Evolutionary conservation across 2,888 invertebrate genomes (phyloP).

Genomic region (Mystacides longicornis): DNA sequence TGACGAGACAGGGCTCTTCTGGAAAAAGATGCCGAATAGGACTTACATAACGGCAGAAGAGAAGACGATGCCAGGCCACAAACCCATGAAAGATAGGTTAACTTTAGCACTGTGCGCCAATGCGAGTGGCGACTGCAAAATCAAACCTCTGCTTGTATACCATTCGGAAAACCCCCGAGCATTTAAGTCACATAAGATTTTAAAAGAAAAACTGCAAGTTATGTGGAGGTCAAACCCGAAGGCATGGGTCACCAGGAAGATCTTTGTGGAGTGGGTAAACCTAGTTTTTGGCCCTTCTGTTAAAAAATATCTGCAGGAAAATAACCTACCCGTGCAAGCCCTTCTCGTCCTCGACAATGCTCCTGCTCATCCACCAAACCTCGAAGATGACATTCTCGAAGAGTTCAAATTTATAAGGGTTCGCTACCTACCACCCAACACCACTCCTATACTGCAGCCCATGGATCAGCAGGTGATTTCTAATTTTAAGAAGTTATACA

Average conservation of each 20-base stretch:
- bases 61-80: constrained; percentile 12
- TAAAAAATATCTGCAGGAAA: constrained; percentile 4
- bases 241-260: constrained; percentile 18
- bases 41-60: constrained; percentile 12
- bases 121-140: constrained; percentile 29
- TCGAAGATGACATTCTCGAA: constrained; percentile 4
- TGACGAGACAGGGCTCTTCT: constrained; percentile 8
- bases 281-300: constrained; percentile 4
- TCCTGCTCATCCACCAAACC: constrained; percentile 6
- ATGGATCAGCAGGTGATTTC: constrained; percentile 30
- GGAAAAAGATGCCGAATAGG: constrained; percentile 9
- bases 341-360: constrained; percentile 18
- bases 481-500: constrained; percentile 25
- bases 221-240: constrained; percentile 23
- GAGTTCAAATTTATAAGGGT: constrained; percentile 7
- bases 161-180: constrained; percentile 24
- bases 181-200: constrained; percentile 5
- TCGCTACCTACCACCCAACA: constrained; percentile 3
- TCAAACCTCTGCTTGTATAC: constrained; percentile 29
- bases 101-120: constrained; percentile 30
- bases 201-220: constrained; percentile 4
- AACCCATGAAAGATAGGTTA: constrained; percentile 29
- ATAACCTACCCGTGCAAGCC: constrained; percentile 4
- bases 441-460: constrained; percentile 29
- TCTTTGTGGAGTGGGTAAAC: constrained; percentile 22